Evolutionary conservation across 1,140 invertebrate species (phyloP).

Genomic region (Drosophila biarmipes): DNA sequence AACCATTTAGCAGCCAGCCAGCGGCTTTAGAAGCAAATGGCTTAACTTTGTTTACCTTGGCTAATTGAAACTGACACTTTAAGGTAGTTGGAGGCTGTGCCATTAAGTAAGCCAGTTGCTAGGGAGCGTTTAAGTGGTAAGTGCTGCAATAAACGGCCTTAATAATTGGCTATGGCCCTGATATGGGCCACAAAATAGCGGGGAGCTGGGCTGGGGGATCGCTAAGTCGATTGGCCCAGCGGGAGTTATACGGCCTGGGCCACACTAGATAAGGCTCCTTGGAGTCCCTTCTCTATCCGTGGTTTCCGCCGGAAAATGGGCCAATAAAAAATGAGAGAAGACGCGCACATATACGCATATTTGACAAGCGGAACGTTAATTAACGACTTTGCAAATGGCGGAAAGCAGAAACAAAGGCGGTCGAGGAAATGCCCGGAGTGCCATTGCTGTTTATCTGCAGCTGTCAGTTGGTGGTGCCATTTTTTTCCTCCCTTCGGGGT

Average conservation of each 20-base stretch:
- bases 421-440: slow-evolving; percentile 23
- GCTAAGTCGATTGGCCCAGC: slow-evolving; percentile 61
- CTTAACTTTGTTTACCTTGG: slow-evolving; percentile 12
- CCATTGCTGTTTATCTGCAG: slow-evolving; percentile 63
- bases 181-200: slow-evolving; percentile 40
- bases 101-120: slow-evolving; percentile 2
- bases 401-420: slow-evolving; percentile 13
- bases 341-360: slow-evolving; percentile 20
- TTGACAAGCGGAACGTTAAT: slow-evolving; percentile 66
- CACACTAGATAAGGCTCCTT: slow-evolving; percentile 17
- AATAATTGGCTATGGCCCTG: slow-evolving; percentile 42
- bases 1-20: slow-evolving; percentile 28
- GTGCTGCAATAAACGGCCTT: slow-evolving; percentile 36
- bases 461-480: slow-evolving; percentile 62
- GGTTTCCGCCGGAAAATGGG: slow-evolving; percentile 17
- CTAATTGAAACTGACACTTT: slow-evolving; percentile 29
- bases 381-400: slow-evolving; percentile 54
- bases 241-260: slow-evolving; percentile 26
- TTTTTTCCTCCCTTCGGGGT: slow-evolving; percentile 17
- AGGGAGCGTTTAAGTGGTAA: slow-evolving; percentile 25
- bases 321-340: slow-evolving; percentile 49
- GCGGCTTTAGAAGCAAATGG: slow-evolving; percentile 26
- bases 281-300: neutral
- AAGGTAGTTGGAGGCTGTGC: no score
- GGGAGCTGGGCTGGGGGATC: slow-evolving; percentile 19